Percentiles rank a stretch among this genome's conserved stretches.
These are phyloP conservation scores for Macrophya alboannulata DNA, from an alignment of 2,888 invertebrate genomes.

Conservation along the genomic window DNA sequence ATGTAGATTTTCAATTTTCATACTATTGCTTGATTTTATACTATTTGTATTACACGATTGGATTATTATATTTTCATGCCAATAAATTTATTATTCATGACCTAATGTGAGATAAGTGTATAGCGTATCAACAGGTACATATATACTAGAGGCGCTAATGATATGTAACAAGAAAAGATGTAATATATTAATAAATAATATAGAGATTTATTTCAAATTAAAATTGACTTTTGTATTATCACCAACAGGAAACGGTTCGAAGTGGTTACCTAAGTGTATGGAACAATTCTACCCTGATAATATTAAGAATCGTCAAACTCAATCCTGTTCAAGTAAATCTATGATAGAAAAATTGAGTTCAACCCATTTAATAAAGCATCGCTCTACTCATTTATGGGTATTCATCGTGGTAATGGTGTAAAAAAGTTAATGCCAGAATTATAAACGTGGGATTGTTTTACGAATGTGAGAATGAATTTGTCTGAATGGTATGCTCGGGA, in stretches of 20 bases:
- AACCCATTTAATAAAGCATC: neutral
- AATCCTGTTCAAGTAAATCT: neutral
- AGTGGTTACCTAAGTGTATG: neutral
- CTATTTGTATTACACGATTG: neutral
- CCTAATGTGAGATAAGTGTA: conserved; percentile 29
- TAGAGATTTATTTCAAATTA: conserved; percentile 45
- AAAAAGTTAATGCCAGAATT: neutral
- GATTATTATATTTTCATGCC: conserved; percentile 40
- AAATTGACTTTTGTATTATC: conserved; percentile 32
- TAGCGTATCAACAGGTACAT: conserved; percentile 9
- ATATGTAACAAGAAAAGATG: conserved; percentile 47
- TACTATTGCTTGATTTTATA: conserved; percentile 32
- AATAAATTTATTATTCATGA: conserved; percentile 34
- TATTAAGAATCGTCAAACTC: conserved; percentile 6
- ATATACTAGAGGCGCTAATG: conserved; percentile 37
- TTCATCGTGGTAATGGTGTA: neutral
- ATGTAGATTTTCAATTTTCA: conserved; percentile 6
- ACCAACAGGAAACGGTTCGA: neutral
- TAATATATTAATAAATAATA: conserved; percentile 50
- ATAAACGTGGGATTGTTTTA: neutral
- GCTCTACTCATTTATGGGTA: neutral
- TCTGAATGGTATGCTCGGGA: conserved; percentile 32
- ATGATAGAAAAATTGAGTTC: neutral
- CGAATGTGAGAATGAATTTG: conserved; percentile 35
- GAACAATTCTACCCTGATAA: neutral